Evolutionary conservation across 1,140 invertebrate genomes (phyloP).

Genomic region (Eufriesea mexicana): DNA sequence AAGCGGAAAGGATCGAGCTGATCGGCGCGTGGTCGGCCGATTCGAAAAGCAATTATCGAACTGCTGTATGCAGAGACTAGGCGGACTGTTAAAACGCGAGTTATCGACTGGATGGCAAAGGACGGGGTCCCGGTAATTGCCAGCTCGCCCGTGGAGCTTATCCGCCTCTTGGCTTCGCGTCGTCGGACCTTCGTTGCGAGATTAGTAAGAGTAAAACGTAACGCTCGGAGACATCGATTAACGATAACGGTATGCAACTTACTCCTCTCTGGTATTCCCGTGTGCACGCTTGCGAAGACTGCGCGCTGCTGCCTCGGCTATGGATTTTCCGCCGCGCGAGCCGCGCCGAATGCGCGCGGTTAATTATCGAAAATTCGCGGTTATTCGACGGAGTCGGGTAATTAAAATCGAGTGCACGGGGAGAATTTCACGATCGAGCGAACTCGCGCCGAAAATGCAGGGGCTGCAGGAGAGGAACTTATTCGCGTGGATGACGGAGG

Average conservation of each 20-base stretch:
- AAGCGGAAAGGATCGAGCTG: no score
- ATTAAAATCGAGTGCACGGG: slow-evolving; percentile 1
- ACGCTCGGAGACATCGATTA: slow-evolving; percentile 75
- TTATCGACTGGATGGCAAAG: slow-evolving; percentile 60
- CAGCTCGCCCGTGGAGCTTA: slow-evolving; percentile 61
- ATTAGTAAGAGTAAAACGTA: slow-evolving; percentile 78
- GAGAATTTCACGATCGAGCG: neutral
- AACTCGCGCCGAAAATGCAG: neutral
- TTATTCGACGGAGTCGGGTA: slow-evolving; percentile 1
- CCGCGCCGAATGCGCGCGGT: slow-evolving; percentile 35
- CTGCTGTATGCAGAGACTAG: neutral
- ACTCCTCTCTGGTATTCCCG: slow-evolving; percentile 60
- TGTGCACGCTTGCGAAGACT: slow-evolving; percentile 43
- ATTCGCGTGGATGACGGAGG: no score
- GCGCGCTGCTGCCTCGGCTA: slow-evolving; percentile 7
- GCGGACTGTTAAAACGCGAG: slow-evolving; percentile 55
- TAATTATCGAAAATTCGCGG: slow-evolving; percentile 59
- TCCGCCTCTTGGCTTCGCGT: slow-evolving; percentile 61
- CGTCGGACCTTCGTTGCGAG: slow-evolving; percentile 73
- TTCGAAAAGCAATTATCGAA: slow-evolving; percentile 32
- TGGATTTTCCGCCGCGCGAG: slow-evolving; percentile 53
- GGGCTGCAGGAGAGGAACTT: no score
- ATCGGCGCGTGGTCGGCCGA: no score
- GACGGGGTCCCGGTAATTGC: slow-evolving; percentile 57
- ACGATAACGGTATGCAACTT: slow-evolving; percentile 75